Conservation (phyloP, 2,888 invertebrate species). For the Lasioglossum marginatum region DNA sequence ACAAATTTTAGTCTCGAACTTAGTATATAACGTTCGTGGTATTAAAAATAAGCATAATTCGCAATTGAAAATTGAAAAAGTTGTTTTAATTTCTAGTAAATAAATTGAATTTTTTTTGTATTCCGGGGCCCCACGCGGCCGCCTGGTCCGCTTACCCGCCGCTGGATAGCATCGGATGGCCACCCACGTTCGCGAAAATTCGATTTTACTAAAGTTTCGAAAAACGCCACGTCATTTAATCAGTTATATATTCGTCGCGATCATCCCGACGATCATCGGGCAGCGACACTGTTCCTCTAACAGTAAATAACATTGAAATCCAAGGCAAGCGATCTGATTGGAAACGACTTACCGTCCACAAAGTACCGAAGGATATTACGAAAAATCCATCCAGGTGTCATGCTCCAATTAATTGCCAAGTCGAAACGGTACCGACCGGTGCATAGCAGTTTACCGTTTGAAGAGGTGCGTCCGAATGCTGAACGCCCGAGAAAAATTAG, state of each 20-base stretch:
- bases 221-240: no score
- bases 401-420: constrained; percentile 26
- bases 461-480: constrained; percentile 26
- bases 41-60: no score
- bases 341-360: constrained; percentile 53
- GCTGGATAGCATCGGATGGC: not conserved
- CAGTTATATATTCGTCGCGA: no score
- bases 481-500: constrained; percentile 25
- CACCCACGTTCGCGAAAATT: not conserved
- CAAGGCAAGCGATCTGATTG: not conserved
- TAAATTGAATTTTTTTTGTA: no score
- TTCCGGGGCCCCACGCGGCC: no score
- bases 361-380: constrained; percentile 50
- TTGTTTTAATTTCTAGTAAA: no score
- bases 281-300: not conserved
- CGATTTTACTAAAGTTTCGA: not conserved
- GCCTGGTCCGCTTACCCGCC: no score
- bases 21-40: no score
- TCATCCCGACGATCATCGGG: no score
- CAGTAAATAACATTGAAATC: not conserved
- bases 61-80: no score
- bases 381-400: constrained; percentile 31
- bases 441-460: not conserved
- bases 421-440: constrained; percentile 8
- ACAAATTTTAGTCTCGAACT: no score